Percentiles rank a stretch among this genome's conserved stretches.
Evolutionary conservation across 2,888 invertebrate genomes (phyloP).

Genomic region (Sylvicola fuscatus): DNA sequence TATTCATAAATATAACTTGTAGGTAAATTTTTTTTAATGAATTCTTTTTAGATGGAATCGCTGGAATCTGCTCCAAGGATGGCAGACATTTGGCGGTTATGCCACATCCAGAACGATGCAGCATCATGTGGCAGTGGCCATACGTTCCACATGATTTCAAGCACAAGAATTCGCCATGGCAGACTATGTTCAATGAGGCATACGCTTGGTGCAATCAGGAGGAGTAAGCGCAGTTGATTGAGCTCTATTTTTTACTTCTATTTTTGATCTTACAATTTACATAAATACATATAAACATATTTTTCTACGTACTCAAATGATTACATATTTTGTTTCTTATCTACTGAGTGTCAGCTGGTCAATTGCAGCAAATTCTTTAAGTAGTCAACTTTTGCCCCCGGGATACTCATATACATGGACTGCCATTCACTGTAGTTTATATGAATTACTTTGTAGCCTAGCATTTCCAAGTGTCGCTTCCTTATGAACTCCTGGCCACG

Average conservation of each 20-base stretch:
- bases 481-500: slow-evolving; percentile 30
- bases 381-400: slow-evolving; percentile 27
- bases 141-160: slow-evolving; percentile 33
- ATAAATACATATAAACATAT: not conserved
- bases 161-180: slow-evolving; percentile 65
- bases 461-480: slow-evolving; percentile 37
- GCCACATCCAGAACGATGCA: slow-evolving; percentile 95
- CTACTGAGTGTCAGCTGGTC: slow-evolving; percentile 1
- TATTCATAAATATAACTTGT: slow-evolving; percentile 6
- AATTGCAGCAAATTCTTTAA: slow-evolving; percentile 21
- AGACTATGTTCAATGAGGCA: slow-evolving; percentile 79
- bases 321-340: not conserved
- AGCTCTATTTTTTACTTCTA: not conserved
- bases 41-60: slow-evolving; percentile 44
- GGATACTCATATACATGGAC: slow-evolving; percentile 29
- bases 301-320: not conserved
- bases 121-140: slow-evolving; percentile 81
- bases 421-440: slow-evolving; percentile 33
- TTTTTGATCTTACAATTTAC: no score
- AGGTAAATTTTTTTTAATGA: not conserved
- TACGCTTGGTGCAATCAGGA: slow-evolving; percentile 37
- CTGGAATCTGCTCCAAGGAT: slow-evolving; percentile 72
- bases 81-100: slow-evolving; percentile 94
- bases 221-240: not conserved
- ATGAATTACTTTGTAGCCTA: slow-evolving; percentile 36